Evolutionary conservation across 2,797 vertebrate species (phyloP), one percentile per base, ranked within the genome.

Genomic region (Siniperca obscura): DNA sequence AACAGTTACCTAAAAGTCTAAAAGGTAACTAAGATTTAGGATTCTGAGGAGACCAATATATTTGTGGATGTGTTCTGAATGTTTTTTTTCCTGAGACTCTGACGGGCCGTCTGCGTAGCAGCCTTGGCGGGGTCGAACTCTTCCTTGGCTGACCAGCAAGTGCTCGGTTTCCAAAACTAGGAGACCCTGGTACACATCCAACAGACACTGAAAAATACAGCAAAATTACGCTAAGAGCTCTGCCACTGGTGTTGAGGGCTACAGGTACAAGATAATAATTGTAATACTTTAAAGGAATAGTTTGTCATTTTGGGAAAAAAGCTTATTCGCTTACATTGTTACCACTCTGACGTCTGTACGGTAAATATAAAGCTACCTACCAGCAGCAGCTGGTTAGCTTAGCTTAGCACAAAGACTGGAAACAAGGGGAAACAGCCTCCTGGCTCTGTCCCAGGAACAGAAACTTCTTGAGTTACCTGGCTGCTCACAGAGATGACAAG

Each of bases 11-110:
- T 16, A 17, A 40, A 70, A 42, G 22, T 46, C 21, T 52, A 21
- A 34, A 56, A 78, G 34, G 30, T 62, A 40, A 52, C 19, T 22
- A 14, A 36, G 5, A 65, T 70, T 55, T 38, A 36, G 68, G 55
- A 8, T 52, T 66, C 72, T 56, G 12, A 57, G 50, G 52, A 73
- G 57, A 80, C 44, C n/a, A 78, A 66, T 60, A n/a, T 71, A 44
- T 76, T 80, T 0, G 7, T 21, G 50, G 61, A 81, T 65, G 68
- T 70, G 81, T 83, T 74, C 69, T 82, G 85, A 82, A 78, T 55
- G 70, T 60, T 30, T 9, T 50, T 59, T 85, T 90, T 88, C 90
- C 89, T 90, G 89, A 90, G 90, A 84, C 84, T 89, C 53, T 82
- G 77, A 70, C 53, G 78, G 85, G 48, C 53, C 2, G n/a, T 52